Evolutionary conservation across 2,113 vertebrate genomes (phyloP).

Genomic region (Steatornis caripensis): DNA sequence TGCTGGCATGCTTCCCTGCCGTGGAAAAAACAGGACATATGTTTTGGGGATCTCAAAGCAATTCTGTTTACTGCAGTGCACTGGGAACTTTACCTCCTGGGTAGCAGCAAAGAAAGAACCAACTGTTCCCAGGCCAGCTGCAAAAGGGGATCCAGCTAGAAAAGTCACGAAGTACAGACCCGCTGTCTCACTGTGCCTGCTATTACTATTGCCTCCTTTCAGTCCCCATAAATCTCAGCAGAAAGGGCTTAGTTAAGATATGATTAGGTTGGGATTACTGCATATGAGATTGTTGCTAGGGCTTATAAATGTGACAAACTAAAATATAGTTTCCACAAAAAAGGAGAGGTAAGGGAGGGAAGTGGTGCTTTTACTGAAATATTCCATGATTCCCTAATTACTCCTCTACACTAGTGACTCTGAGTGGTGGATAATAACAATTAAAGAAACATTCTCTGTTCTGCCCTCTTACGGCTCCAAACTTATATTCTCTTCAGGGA

Average conservation of each 20-base stretch:
- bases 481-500: constrained; percentile 20
- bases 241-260: constrained; percentile 26
- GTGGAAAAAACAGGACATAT: background rate
- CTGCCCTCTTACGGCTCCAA: constrained; percentile 30
- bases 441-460: constrained; percentile 34
- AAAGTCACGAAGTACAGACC: background rate
- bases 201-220: background rate
- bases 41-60: background rate
- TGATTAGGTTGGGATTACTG: constrained; percentile 31
- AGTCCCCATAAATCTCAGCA: constrained; percentile 3
- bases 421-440: constrained; percentile 22
- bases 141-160: background rate
- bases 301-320: constrained; percentile 25
- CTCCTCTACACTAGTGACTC: constrained; percentile 28
- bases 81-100: background rate
- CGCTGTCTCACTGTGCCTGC: background rate
- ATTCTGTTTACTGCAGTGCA: background rate
- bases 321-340: background rate
- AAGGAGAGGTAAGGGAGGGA: background rate
- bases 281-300: background rate
- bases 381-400: constrained; percentile 32
- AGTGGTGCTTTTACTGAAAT: background rate
- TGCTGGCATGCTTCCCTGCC: background rate
- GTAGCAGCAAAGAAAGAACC: background rate
- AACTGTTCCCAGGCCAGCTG: background rate